Conservation (phyloP, 2,113 vertebrate species). For the Pterophyllum scalare region DNA sequence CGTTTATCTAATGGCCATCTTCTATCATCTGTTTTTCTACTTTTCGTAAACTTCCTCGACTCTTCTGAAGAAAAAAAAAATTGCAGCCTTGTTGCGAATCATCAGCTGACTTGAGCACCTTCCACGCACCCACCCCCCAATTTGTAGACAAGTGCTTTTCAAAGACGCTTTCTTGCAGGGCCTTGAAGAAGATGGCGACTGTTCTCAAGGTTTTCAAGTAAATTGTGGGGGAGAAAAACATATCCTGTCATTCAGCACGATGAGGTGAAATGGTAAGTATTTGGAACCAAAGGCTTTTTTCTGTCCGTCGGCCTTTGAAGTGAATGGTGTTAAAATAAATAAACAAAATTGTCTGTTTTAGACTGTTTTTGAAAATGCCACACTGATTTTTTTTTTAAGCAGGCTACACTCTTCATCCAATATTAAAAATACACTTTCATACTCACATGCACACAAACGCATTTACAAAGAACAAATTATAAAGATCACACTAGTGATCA, state of each 20-base stretch:
- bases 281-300: slow-evolving; percentile 43
- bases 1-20: slow-evolving; percentile 24
- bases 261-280: slow-evolving; percentile 44
- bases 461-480: neutral
- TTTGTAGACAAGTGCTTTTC: slow-evolving; percentile 60
- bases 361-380: slow-evolving; percentile 64
- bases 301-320: slow-evolving; percentile 41
- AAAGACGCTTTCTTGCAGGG: slow-evolving; percentile 55
- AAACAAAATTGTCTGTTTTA: neutral
- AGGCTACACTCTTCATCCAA: slow-evolving; percentile 6
- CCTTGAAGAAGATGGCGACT: slow-evolving; percentile 55
- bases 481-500: neutral
- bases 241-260: slow-evolving; percentile 24
- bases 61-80: neutral
- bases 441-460: neutral
- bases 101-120: slow-evolving; percentile 43
- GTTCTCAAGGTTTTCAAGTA: slow-evolving; percentile 55
- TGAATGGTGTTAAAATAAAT: slow-evolving; percentile 14
- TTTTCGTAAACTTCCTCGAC: neutral
- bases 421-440: slow-evolving; percentile 9
- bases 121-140: slow-evolving; percentile 26
- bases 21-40: neutral
- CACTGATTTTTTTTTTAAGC: slow-evolving; percentile 10
- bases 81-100: slow-evolving; percentile 27
- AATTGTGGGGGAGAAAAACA: slow-evolving; percentile 27